Evolutionary conservation across 2,888 invertebrate species (phyloP).

Genomic region (Eucriotettix oculatus): DNA sequence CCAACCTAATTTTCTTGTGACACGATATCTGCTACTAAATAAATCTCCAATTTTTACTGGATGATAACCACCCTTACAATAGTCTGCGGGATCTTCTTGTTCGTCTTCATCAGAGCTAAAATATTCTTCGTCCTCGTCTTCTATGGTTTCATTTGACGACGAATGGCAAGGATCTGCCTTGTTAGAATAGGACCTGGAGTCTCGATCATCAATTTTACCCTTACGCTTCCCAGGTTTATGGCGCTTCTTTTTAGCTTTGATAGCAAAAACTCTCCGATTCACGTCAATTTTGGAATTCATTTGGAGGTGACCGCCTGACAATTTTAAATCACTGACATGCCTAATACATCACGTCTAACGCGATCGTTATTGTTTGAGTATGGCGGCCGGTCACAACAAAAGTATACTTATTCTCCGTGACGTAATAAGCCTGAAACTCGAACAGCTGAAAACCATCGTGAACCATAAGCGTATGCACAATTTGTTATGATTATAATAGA

Average conservation of each 20-base stretch:
- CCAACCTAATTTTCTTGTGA: conserved; percentile 92
- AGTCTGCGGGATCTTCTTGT: conserved; percentile 93
- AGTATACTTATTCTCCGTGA: conserved; percentile 5
- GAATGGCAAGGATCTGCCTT: conserved; percentile 16
- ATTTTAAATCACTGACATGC: not conserved
- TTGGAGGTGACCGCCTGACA: conserved; percentile 1
- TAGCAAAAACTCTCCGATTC: conserved; percentile 79
- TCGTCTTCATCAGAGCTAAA: conserved; percentile 84
- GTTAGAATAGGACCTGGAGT: conserved; percentile 13
- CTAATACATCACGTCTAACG: not conserved
- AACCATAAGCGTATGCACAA: not conserved
- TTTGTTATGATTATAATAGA: too few relatives aligned
- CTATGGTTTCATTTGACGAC: conserved; percentile 65
- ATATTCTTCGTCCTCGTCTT: conserved; percentile 53
- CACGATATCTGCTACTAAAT: conserved; percentile 83
- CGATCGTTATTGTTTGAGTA: conserved; percentile 46
- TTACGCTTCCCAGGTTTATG: conserved; percentile 65
- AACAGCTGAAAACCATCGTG: conserved; percentile 3
- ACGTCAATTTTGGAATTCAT: conserved; percentile 85
- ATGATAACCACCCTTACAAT: conserved; percentile 96
- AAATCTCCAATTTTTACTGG: conserved; percentile 97
- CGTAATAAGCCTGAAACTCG: conserved; percentile 3
- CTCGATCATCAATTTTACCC: conserved; percentile 44
- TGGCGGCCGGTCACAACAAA: conserved; percentile 35
- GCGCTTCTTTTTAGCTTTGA: conserved; percentile 83